Conservation (phyloP, 2,888 invertebrate species). For the Cremastobaeus sp. region DNA sequence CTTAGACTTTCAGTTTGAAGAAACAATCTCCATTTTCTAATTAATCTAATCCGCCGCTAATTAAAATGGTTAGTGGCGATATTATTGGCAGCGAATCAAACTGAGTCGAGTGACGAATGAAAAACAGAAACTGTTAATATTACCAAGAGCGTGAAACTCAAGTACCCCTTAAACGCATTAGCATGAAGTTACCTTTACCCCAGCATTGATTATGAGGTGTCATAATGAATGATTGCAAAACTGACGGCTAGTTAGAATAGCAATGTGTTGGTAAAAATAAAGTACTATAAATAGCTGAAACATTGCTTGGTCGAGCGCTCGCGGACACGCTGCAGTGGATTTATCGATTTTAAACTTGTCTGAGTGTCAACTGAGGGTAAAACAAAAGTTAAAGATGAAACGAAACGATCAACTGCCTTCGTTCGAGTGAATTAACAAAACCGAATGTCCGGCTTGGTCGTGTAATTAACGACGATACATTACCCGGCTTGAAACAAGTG, state of each 20-base stretch:
- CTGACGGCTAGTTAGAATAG: conserved; percentile 56
- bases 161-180: conserved; percentile 17
- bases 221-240: conserved; percentile 61
- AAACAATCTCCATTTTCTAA: no score
- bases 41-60: no score
- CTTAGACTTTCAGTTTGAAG: no score
- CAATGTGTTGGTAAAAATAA: conserved; percentile 56
- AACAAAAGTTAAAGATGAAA: conserved; percentile 47
- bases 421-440: conserved; percentile 21
- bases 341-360: conserved; percentile 60
- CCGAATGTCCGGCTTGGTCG: conserved; percentile 15
- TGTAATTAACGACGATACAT: no score
- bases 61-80: no score
- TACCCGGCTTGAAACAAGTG: no score
- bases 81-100: no score
- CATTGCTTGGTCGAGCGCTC: conserved; percentile 48
- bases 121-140: no score
- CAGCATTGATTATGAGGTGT: conserved; percentile 57
- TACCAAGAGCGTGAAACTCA: no score
- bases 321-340: conserved; percentile 53
- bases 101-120: no score
- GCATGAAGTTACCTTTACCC: conserved; percentile 51
- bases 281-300: conserved; percentile 52
- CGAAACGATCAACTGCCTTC: conserved; percentile 29
- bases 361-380: conserved; percentile 45